A percentile compares a stretch with the other conserved stretches of the same genome.
These are phyloP conservation scores for Phortica okadai DNA, from an alignment of 2,888 invertebrate species.

Conservation along the genomic window DNA sequence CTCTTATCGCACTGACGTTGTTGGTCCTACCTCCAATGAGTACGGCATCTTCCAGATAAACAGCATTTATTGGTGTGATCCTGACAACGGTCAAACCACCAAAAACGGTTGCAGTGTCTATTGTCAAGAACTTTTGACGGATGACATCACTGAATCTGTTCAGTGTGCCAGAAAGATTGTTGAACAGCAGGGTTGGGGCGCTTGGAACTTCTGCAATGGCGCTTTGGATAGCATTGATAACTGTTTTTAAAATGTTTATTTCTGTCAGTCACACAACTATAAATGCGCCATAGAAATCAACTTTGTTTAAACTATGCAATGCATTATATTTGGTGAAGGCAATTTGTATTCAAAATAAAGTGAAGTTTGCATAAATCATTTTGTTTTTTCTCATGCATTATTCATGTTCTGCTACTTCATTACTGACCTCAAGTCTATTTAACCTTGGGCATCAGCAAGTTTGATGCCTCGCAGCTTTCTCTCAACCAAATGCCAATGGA, in stretches of 20 bases:
- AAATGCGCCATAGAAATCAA: no score
- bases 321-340: background rate
- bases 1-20: slow-evolving; percentile 74
- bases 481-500: background rate
- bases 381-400: slow-evolving; percentile 12
- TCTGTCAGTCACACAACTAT: no score
- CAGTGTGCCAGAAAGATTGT: slow-evolving; percentile 65
- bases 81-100: slow-evolving; percentile 57
- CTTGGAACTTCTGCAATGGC: slow-evolving; percentile 65
- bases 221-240: slow-evolving; percentile 58
- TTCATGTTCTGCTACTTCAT: slow-evolving; percentile 12
- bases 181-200: slow-evolving; percentile 66
- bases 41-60: slow-evolving; percentile 74
- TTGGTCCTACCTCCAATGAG: slow-evolving; percentile 75
- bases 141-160: slow-evolving; percentile 64
- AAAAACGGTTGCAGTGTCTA: slow-evolving; percentile 61
- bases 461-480: slow-evolving; percentile 9
- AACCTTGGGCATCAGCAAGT: slow-evolving; percentile 13
- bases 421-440: slow-evolving; percentile 18
- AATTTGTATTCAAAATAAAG: background rate
- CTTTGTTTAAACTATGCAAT: no score
- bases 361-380: background rate
- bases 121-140: slow-evolving; percentile 65
- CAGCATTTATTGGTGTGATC: slow-evolving; percentile 71
- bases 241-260: slow-evolving; percentile 58